Base-by-base conservation (phyloP, 2,888 invertebrate genomes). In the Schizaphis graminum region DNA sequence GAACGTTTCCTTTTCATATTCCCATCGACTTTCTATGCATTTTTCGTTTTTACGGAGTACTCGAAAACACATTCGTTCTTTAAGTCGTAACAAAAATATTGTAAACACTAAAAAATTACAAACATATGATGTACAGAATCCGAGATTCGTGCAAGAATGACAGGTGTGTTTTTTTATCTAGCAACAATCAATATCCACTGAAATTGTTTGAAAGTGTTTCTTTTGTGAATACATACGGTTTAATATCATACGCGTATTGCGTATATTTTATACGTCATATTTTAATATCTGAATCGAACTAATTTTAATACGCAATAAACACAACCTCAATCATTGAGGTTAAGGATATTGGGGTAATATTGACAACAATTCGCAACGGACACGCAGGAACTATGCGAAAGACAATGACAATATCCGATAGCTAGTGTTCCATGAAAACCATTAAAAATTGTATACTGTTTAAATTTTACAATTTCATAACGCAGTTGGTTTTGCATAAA, bases 371-470 rank as follows among this genome's bases (percentile, higher is more conserved):
- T 91, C 35, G 44, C n/a, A 35, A 87, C 92, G 92, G 92, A 49
- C 7, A 47, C 35, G 47, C n/a, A 53, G 41, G 57, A 87, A 92
- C 91, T 57, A n/a, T 24, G 85, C 21, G 11, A 86, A 91, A 44
- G 85, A 86, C 85, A 91, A 91, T 28, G 56, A 41, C 35, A 87
- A 44, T 87, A 61, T 26, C 13, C 35, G 61, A 67, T 61, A 85
- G 10, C n/a, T 57, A 57, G 61, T n/a, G 91, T 84, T 84, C 84
- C 91, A n/a, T 91, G 91, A 91, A 91, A 91, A 56, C 85, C 86
- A 85, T 91, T 91, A 49, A 53, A 77, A 77, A 77, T 35, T 77
- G 77, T 77, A 3, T 24, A 21, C 35, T n/a, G 10, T 24, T 35
- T 11, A 24, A 53, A 35, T 35, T 53, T 53, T 77, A 35, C 35